Base-by-base conservation (phyloP, 2,888 invertebrate species). In the Clostera curtula region DNA sequence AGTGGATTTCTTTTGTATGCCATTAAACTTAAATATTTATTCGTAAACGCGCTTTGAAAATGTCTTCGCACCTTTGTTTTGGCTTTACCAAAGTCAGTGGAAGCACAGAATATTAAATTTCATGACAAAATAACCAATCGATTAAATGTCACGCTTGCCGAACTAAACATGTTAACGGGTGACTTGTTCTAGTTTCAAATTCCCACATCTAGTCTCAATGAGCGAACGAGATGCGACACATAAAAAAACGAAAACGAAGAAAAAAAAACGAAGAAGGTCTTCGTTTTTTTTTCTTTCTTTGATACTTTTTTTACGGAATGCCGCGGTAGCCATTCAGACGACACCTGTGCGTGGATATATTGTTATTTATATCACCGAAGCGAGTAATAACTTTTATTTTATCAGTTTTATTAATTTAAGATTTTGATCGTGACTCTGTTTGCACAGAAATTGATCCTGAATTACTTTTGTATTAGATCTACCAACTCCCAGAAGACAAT, bases 261-360 rank as follows among this genome's bases (percentile, higher is more conserved):
- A n/a, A n/a, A n/a, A n/a, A n/a, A n/a, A n/a, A n/a, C n/a, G n/a
- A 50, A 48, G 46, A 50, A 41, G 25, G 25, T 41, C 33, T 50
- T 27, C 44, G 47, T 41, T 42, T 35, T 32, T 12, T 41, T 36
- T 39, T 7, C 6, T 17, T 17, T 6, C 19, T 44, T 48, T 41
- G 36, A 32, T 26, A 32, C 23, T 27, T 34, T 37, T 37, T 46
- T 49, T 18, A 47, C 49, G 54, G 51, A 57, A 56, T 61, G 53
- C 60, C 56, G 49, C 49, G 54, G 67, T 61, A 63, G 68, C 60
- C 32, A 44, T 57, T 49, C 38, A 52, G 25, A 43, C 29, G 49
- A 62, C 68, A 67, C 68, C 68, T 67, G 64, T 57, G 49, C 29
- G 29, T 34, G 35, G 9, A 18, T 8, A 18, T 5, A 18, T n/a